A percentile compares a stretch with the other conserved stretches of the same genome.
Conservation (phyloP, 2,797 vertebrate species). For the Columba guinea region DNA sequence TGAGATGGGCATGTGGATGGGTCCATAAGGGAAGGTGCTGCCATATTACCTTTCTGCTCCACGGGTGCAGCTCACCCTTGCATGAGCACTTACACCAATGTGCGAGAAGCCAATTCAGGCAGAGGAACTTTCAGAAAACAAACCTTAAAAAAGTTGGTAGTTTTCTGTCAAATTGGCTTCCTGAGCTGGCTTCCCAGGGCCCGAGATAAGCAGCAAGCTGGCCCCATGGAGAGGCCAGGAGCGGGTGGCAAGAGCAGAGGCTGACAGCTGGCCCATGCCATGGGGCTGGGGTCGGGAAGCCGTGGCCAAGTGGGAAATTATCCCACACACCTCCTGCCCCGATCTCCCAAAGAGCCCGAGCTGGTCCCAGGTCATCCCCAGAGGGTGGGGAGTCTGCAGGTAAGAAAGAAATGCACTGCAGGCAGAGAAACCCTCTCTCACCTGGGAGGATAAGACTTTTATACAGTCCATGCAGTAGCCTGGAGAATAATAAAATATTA, state of each 20-base stretch:
- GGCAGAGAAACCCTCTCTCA: neutral
- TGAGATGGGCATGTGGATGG: accelerated
- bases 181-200: neutral
- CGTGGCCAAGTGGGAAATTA: neutral
- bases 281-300: neutral
- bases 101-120: accelerated
- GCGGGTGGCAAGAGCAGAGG: neutral
- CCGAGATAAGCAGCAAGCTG: neutral
- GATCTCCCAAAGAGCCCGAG: neutral
- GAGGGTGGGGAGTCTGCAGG: neutral
- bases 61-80: accelerated
- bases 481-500: neutral
- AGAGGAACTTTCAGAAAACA: neutral
- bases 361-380: neutral
- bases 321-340: neutral
- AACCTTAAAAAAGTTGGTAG: neutral
- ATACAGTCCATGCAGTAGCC: accelerated
- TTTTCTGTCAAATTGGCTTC: neutral
- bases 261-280: neutral
- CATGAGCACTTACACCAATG: accelerated
- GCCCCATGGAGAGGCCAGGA: neutral
- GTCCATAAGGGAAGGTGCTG: neutral
- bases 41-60: accelerated
- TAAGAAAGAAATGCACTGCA: neutral
- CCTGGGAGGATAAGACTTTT: neutral